Conservation (phyloP, 2,888 invertebrate species). For the Meta bourneti region DNA sequence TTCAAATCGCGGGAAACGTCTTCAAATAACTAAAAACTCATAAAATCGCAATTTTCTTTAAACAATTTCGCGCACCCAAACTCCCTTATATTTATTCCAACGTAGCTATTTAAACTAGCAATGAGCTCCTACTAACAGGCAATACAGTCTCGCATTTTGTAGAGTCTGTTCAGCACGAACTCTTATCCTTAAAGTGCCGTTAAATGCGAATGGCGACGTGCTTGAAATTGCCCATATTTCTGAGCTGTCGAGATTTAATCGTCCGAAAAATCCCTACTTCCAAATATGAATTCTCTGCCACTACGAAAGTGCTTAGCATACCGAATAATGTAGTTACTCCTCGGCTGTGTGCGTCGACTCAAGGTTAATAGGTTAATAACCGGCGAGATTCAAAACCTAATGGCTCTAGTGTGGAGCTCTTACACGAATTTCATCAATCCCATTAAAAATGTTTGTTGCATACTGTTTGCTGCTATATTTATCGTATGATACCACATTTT, state of each 20-base stretch:
- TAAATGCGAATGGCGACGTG: constrained; percentile 1
- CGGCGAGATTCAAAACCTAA: constrained; percentile 1
- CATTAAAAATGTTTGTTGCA: no score
- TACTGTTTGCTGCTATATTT: no score
- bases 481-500: no score
- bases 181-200: background rate
- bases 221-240: constrained; percentile 54
- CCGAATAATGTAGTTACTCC: constrained; percentile 50
- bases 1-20: no score
- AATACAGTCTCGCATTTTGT: background rate
- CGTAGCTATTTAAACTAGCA: background rate
- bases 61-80: no score
- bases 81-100: background rate
- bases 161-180: background rate
- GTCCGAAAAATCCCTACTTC: constrained; percentile 48
- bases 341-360: background rate
- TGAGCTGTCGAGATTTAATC: constrained; percentile 41
- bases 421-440: no score
- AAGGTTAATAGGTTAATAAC: constrained; percentile 13
- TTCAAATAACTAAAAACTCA: no score
- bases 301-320: constrained; percentile 17
- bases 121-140: background rate
- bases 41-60: no score
- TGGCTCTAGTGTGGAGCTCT: background rate
- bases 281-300: constrained; percentile 41